phyloP scores from a whole-genome alignment of 2,113 vertebrate species.

The Dasyornis broadbenti region DNA sequence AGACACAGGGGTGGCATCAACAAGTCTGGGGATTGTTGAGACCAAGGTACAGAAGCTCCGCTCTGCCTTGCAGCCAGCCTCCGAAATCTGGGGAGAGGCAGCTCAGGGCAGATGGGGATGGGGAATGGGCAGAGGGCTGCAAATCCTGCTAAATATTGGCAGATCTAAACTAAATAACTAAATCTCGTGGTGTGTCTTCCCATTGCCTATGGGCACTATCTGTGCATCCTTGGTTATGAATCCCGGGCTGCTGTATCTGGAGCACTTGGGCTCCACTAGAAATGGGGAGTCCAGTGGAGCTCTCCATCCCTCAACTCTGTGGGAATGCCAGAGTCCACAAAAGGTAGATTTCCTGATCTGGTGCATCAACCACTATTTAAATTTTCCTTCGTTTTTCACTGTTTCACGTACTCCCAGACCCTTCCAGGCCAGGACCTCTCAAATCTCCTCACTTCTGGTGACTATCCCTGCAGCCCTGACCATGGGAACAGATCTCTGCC shows the following conservation, averaged over 20 bases:
- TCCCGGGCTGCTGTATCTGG: neutral
- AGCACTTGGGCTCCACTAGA: neutral
- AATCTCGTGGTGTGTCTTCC: neutral
- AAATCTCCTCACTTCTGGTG: neutral
- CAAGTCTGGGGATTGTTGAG: neutral
- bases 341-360: neutral
- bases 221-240: neutral
- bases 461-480: neutral
- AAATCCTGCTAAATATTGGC: neutral
- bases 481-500: neutral
- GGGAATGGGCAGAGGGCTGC: neutral
- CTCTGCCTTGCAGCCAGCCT: neutral
- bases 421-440: neutral
- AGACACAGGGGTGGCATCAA: neutral
- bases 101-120: accelerated
- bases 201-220: neutral
- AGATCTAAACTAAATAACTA: neutral
- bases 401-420: accelerated
- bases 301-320: accelerated
- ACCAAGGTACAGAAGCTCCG: neutral
- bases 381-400: neutral
- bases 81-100: neutral
- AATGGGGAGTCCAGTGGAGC: neutral
- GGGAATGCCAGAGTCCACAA: neutral
- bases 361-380: neutral